Evolutionary conservation across 2,797 vertebrate genomes (phyloP), one percentile per base, ranked within the genome.

Genomic region (Rachycentron canadum): DNA sequence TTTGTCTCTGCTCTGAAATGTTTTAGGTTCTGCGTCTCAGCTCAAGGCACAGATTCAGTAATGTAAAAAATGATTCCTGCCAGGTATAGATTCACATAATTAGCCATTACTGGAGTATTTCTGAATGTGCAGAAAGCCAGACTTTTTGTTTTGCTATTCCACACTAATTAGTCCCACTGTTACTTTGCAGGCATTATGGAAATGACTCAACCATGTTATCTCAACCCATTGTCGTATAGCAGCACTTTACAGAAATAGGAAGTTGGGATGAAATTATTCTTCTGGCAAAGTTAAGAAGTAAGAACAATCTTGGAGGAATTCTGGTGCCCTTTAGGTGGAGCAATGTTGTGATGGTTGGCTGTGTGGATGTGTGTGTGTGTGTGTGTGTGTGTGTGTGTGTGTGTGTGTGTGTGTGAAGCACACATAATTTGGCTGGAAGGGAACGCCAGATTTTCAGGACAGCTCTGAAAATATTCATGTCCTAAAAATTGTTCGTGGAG

Each of bases 141-240:
- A 52, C 36, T 70, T 47, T 58, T 64, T 7, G 1, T 71, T 85
- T 68, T 76, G 62, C 60, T 28, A 28, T 61, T 70, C 52, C 58
- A 16, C 69, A 32, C 61, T 80, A 86, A 91, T 86, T 90, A 90
- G 75, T 79, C 79, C 76, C 81, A 52, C 30, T 59, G 70, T 74
- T 85, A 75, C 53, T 86, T 78, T 69, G n/a, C 69, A 66, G 73
- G 70, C 69, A 52, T 49, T 71, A 69, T 70, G 69, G 66, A 73
- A 84, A 84, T 85, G 3, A 72, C 76, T 77, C 1, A 30, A 36
- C 55, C 58, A 38, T 82, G 61, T 59, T 56, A 71, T 84, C 19
- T 69, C 36, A 19, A 32, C 64, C 61, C n/a, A 17, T 62, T 63
- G 62, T 68, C 75, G 65, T 56, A 61, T 70, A 50, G 67, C 53